phyloP scores from a whole-genome alignment of 2,797 vertebrate species.

The Spinus pinus region DNA sequence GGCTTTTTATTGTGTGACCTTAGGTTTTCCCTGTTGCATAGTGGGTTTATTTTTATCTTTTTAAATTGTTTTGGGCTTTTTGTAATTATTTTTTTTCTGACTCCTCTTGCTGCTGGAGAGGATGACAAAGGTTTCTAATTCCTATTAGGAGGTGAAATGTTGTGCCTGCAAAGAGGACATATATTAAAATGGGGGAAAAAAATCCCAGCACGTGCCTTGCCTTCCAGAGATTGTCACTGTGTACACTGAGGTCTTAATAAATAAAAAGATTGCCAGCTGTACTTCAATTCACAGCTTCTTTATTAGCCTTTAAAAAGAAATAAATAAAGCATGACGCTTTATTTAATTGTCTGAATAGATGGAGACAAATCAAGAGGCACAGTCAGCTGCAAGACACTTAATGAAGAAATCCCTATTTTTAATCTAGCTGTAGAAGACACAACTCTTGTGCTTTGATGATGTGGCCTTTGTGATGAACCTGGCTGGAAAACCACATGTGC shows the following conservation, averaged over 20 bases:
- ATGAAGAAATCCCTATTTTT: conserved; percentile 68
- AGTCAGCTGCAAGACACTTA: conserved; percentile 43
- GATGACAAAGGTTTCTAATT: conserved; percentile 47
- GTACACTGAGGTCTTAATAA: conserved; percentile 58
- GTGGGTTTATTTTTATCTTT: background rate
- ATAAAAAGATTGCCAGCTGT: conserved; percentile 68
- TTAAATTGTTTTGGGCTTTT: background rate
- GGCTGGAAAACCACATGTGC: conserved; percentile 69
- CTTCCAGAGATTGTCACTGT: conserved; percentile 32
- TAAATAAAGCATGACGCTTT: conserved; percentile 51
- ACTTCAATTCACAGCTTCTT: conserved; percentile 53
- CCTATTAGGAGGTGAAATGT: conserved; percentile 12
- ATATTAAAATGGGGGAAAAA: background rate
- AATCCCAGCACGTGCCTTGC: background rate
- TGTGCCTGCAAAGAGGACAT: conserved; percentile 8
- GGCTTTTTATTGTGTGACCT: background rate
- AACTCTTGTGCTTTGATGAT: conserved; percentile 60
- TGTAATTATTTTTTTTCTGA: rapidly evolving
- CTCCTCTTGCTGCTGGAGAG: background rate
- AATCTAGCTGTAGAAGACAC: conserved; percentile 57
- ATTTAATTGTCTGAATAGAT: conserved; percentile 73
- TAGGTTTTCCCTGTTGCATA: background rate
- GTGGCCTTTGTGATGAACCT: conserved; percentile 70
- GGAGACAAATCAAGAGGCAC: conserved; percentile 53
- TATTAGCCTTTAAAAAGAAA: conserved; percentile 64